Percentiles rank a stretch among this genome's conserved stretches.
Evolutionary conservation across 2,888 invertebrate genomes (phyloP).

Genomic region (Melipona bicolor): DNA sequence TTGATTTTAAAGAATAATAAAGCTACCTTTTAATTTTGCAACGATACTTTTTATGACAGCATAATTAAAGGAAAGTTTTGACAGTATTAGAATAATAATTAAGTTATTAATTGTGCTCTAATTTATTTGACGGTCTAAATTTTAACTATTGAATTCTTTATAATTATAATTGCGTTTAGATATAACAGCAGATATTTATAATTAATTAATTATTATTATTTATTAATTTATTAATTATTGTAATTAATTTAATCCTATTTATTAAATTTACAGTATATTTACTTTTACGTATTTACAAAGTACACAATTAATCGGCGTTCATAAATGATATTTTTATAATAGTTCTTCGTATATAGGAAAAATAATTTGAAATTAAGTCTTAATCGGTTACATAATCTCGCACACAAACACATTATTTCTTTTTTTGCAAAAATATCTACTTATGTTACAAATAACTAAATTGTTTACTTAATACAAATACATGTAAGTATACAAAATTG

Average conservation of each 20-base stretch:
- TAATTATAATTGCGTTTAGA: constrained; percentile 18
- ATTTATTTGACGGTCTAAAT: constrained; percentile 9
- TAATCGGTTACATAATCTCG: not conserved
- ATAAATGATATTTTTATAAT: constrained; percentile 1
- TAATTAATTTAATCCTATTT: constrained; percentile 24
- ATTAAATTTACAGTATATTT: constrained; percentile 12
- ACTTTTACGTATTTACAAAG: constrained; percentile 44
- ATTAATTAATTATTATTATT: not conserved
- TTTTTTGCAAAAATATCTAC: constrained; percentile 31
- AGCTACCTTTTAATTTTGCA: not conserved
- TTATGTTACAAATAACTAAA: constrained; percentile 35
- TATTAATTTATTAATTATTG: not conserved
- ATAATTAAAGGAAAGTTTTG: not conserved
- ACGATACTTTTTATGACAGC: no score
- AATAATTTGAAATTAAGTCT: constrained; percentile 7
- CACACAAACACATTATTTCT: constrained; percentile 5
- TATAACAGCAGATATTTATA: constrained; percentile 2
- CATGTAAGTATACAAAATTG: not conserved
- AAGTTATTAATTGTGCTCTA: not conserved
- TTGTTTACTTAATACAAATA: constrained; percentile 9
- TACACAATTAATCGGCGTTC: not conserved
- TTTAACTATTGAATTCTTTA: constrained; percentile 10
- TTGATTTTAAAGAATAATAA: not conserved
- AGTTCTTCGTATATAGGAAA: not conserved
- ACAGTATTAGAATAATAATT: not conserved